phyloP scores from a whole-genome alignment of 2,113 vertebrate species.

The Mobula hypostoma region DNA sequence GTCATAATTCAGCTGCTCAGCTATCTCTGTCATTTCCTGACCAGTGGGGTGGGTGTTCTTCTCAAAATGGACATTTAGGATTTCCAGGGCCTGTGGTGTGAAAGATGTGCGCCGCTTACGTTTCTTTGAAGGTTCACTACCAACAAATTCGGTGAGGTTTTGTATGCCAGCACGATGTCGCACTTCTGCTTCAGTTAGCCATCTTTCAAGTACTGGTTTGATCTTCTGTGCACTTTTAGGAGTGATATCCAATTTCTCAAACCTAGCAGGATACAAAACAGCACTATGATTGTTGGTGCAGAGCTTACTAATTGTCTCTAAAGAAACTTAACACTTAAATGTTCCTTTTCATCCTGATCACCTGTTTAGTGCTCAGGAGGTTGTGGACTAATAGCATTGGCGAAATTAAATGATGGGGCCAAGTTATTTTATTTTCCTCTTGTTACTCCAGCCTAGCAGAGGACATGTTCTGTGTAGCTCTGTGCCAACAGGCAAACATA shows the following conservation, averaged over 20 bases:
- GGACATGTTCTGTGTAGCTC: not conserved
- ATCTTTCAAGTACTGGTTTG: constrained; percentile 89
- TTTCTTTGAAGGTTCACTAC: constrained; percentile 90
- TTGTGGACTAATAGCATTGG: not conserved
- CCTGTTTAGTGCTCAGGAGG: not conserved
- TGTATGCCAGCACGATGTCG: constrained; percentile 94
- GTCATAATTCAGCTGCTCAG: constrained; percentile 93
- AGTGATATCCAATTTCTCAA: constrained; percentile 93
- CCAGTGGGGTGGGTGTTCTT: constrained; percentile 88
- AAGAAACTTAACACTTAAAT: not conserved
- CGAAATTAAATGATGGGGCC: not conserved
- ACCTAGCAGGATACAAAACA: constrained; percentile 55
- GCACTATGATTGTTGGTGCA: not conserved
- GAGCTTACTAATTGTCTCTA: not conserved
- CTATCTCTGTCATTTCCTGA: constrained; percentile 93
- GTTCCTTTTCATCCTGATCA: not conserved
- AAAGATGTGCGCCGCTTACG: constrained; percentile 90
- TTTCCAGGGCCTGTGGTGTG: constrained; percentile 90
- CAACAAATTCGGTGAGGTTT: constrained; percentile 93
- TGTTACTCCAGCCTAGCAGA: not conserved
- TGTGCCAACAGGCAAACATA: not conserved
- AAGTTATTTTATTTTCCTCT: not conserved
- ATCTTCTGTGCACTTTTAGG: constrained; percentile 96
- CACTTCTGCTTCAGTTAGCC: constrained; percentile 87
- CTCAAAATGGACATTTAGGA: constrained; percentile 90